Evolutionary conservation across 1,140 invertebrate genomes (phyloP).

Genomic region (Trichoplusia ni): DNA sequence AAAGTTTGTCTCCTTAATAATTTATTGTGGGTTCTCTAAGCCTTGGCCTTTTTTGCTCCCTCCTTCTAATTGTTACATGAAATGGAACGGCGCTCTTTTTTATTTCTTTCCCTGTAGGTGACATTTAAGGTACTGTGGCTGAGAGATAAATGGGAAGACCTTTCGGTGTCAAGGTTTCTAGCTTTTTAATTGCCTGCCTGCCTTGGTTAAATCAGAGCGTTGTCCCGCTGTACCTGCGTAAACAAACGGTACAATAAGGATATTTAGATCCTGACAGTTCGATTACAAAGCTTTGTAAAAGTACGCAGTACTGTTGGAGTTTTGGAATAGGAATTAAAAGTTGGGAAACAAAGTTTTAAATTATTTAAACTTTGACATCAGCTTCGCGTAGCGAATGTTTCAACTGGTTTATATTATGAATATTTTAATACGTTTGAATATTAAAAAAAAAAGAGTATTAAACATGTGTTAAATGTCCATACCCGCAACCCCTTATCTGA

Average conservation of each 20-base stretch:
- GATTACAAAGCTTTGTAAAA: neutral
- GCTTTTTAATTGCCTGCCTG: slow-evolving; percentile 21
- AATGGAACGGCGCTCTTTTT: slow-evolving; percentile 37
- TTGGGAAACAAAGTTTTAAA: too few relatives aligned
- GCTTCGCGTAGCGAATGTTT: too few relatives aligned
- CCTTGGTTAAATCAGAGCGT: neutral
- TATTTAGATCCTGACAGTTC: neutral
- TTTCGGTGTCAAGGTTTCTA: slow-evolving; percentile 27
- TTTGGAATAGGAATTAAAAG: too few relatives aligned
- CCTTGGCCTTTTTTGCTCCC: slow-evolving; percentile 32
- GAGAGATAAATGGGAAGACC: slow-evolving; percentile 33
- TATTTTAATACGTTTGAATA: too few relatives aligned
- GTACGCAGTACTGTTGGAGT: too few relatives aligned
- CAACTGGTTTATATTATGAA: too few relatives aligned
- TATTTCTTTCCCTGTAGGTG: slow-evolving; percentile 36
- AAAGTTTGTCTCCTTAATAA: slow-evolving; percentile 54
- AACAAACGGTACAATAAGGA: too few relatives aligned
- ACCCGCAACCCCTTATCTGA: too few relatives aligned
- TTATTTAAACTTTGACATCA: too few relatives aligned
- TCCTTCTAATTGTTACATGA: slow-evolving; percentile 48
- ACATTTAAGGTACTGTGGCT: slow-evolving; percentile 35
- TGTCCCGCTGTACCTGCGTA: neutral
- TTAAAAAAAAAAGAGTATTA: too few relatives aligned
- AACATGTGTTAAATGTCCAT: too few relatives aligned
- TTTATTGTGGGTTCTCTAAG: slow-evolving; percentile 45